These are phyloP conservation scores for Strix uralensis DNA, from an alignment of 2,113 vertebrate genomes.

Conservation along the genomic window DNA sequence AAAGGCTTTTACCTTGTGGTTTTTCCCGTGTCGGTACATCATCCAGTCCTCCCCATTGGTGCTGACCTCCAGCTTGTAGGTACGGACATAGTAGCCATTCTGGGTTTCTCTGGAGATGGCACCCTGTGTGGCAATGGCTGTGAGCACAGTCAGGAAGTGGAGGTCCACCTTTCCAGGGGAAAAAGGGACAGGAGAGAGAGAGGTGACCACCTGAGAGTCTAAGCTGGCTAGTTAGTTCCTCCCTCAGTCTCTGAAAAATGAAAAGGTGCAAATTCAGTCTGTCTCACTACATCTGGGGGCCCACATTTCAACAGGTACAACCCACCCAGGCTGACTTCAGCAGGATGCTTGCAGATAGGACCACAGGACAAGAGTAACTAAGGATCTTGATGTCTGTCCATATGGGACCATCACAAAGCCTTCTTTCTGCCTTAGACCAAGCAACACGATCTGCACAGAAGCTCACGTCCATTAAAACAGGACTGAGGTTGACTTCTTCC, in stretches of 20 bases:
- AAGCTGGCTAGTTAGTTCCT: not conserved
- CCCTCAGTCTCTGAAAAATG: not conserved
- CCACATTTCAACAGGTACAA: not conserved
- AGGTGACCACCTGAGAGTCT: not conserved
- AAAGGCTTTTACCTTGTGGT: conserved; percentile 86
- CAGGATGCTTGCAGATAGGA: not conserved
- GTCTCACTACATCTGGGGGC: not conserved
- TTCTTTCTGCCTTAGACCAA: not conserved
- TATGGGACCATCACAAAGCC: not conserved
- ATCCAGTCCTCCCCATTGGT: conserved; percentile 99
- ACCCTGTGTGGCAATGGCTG: conserved; percentile 93
- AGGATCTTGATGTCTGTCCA: not conserved
- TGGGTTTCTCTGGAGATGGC: conserved; percentile 93
- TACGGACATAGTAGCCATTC: conserved; percentile 91
- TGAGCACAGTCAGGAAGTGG: conserved; percentile 90
- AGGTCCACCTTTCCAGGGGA: conserved; percentile 86
- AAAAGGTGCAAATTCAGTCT: not conserved
- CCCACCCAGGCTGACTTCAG: not conserved
- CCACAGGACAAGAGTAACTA: not conserved
- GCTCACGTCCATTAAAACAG: not conserved
- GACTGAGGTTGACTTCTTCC: not conserved
- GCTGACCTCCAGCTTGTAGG: conserved; percentile 97
- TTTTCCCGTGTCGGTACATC: conserved; percentile 95
- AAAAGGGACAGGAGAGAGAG: not conserved
- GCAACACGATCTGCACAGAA: not conserved